A percentile compares a stretch with the other conserved stretches of the same genome.
Conservation (phyloP, 1,140 invertebrate genomes). For the Lepidurus couesii region DNA sequence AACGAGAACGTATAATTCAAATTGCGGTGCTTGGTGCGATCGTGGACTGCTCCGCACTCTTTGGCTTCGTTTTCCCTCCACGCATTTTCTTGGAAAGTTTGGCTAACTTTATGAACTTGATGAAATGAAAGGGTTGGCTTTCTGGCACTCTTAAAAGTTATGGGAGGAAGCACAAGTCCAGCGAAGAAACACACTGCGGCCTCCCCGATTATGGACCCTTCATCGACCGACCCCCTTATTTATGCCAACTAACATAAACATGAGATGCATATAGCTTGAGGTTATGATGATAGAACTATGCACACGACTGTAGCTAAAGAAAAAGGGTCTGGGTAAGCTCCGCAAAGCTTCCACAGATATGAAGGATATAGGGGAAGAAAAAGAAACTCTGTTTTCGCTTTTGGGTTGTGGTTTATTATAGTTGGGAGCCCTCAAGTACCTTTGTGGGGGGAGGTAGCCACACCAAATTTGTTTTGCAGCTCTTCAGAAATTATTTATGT, state of each 20-base stretch:
- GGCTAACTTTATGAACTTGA: conserved; percentile 11
- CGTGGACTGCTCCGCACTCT: too few relatives aligned
- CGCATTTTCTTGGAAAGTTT: background rate
- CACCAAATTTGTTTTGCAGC: conserved; percentile 17
- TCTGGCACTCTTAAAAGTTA: conserved; percentile 3
- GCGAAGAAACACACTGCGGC: conserved; percentile 17
- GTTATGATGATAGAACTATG: conserved; percentile 14
- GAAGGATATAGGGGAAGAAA: background rate
- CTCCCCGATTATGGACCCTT: conserved; percentile 14
- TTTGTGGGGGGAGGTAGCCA: conserved; percentile 20
- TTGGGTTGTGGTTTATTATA: background rate
- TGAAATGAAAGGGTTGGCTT: conserved; percentile 22
- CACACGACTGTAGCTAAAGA: background rate
- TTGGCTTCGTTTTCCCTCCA: too few relatives aligned
- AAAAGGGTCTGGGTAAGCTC: background rate
- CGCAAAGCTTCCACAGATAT: background rate
- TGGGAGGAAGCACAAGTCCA: conserved; percentile 19
- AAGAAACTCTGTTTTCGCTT: background rate
- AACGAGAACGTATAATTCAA: background rate
- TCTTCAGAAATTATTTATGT: conserved; percentile 16
- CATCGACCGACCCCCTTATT: conserved; percentile 17
- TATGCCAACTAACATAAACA: conserved; percentile 19
- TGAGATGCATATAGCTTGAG: conserved; percentile 10
- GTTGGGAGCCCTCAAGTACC: conserved; percentile 13
- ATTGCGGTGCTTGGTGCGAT: background rate